phyloP scores from a whole-genome alignment of 2,888 invertebrate species.

The Sphaerophoria rueppellii region DNA sequence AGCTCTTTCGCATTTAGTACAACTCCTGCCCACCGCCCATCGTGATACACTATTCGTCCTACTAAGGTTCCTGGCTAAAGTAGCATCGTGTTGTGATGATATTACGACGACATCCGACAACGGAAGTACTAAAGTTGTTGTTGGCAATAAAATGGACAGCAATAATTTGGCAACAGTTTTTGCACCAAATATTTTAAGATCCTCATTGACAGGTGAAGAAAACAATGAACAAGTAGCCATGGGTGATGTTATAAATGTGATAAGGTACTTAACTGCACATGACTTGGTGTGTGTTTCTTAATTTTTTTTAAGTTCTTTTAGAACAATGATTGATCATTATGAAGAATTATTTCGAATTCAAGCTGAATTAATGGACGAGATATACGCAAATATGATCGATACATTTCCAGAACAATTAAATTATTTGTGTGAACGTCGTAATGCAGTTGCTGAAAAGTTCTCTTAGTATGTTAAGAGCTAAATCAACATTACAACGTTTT shows the following conservation, averaged over 20 bases:
- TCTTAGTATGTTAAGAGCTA: slow-evolving; percentile 47
- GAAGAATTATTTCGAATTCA: slow-evolving; percentile 89
- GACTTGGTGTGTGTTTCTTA: not conserved
- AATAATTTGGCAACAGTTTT: slow-evolving; percentile 96
- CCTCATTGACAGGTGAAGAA: slow-evolving; percentile 81
- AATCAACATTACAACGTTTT: no score
- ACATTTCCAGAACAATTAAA: slow-evolving; percentile 92
- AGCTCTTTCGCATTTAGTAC: slow-evolving; percentile 91
- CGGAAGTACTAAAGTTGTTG: slow-evolving; percentile 76
- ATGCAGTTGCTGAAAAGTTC: slow-evolving; percentile 66
- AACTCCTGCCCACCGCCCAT: slow-evolving; percentile 92
- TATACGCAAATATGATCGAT: slow-evolving; percentile 93
- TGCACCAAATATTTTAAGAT: slow-evolving; percentile 96
- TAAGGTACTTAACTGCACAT: slow-evolving; percentile 82
- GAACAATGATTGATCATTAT: slow-evolving; percentile 88
- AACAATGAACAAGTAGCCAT: slow-evolving; percentile 82
- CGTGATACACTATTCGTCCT: slow-evolving; percentile 92
- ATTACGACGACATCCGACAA: slow-evolving; percentile 71
- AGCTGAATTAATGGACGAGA: slow-evolving; percentile 92
- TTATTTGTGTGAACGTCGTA: slow-evolving; percentile 82
- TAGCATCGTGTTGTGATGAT: slow-evolving; percentile 79
- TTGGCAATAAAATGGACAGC: slow-evolving; percentile 96
- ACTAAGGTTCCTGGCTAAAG: slow-evolving; percentile 89
- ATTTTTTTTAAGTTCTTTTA: slow-evolving; percentile 47
- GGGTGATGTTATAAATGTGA: slow-evolving; percentile 95